Percentiles rank a stretch among this genome's conserved stretches.
Evolutionary conservation across 2,113 vertebrate genomes (phyloP).

Genomic region (Brachyistius frenatus): DNA sequence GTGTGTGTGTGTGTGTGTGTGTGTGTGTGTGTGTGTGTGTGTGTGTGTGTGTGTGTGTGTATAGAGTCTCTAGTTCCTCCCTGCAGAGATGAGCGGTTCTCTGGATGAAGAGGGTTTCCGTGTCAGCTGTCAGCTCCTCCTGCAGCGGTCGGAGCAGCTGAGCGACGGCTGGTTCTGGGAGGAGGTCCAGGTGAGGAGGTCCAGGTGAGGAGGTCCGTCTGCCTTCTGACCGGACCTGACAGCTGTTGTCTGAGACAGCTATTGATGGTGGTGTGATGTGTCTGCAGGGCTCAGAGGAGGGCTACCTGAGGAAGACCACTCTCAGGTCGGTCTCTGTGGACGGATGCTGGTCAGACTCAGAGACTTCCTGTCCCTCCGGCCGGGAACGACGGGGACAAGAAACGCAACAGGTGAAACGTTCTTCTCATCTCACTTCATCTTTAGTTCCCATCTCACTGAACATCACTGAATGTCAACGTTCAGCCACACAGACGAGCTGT

Average conservation of each 20-base stretch:
- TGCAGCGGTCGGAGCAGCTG: conserved; percentile 86
- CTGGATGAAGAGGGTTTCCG: conserved; percentile 87
- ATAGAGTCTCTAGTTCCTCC: too few species aligned
- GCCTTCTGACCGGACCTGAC: too few species aligned
- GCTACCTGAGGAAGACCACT: conserved; percentile 81
- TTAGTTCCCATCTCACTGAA: neutral
- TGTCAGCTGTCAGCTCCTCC: conserved; percentile 85
- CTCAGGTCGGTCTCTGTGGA: conserved; percentile 58
- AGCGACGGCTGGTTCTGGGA: conserved; percentile 93
- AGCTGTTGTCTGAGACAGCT: neutral
- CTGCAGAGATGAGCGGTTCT: conserved; percentile 48
- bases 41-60: too few species aligned
- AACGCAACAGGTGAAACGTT: conserved; percentile 20
- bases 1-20: too few species aligned
- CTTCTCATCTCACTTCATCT: too few species aligned
- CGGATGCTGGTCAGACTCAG: neutral
- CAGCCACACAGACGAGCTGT: neutral
- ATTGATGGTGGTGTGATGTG: neutral
- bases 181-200: conserved; percentile 84
- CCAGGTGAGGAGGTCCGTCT: neutral
- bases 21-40: too few species aligned
- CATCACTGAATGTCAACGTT: neutral
- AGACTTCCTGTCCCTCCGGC: neutral
- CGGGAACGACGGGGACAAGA: neutral
- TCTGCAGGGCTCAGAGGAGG: conserved; percentile 76